phyloP scores from a whole-genome alignment of 2,113 vertebrate genomes.

The Lophotis ruficrista region DNA sequence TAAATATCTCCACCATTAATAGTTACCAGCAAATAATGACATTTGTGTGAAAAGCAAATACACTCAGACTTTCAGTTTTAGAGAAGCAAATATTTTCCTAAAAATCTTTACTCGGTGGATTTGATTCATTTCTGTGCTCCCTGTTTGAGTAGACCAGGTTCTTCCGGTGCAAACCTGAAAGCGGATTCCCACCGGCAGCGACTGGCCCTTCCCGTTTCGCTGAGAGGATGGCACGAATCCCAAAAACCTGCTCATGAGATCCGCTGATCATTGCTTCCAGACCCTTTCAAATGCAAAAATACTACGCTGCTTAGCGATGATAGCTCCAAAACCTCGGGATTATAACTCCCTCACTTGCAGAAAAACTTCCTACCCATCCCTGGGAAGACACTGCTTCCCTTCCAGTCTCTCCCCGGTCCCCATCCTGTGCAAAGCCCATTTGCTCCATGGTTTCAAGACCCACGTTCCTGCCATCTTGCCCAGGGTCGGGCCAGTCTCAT shows the following conservation, averaged over 20 bases:
- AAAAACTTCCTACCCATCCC: neutral
- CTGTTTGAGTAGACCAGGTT: neutral
- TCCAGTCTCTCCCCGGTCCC: neutral
- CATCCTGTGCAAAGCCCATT: neutral
- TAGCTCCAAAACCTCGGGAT: neutral
- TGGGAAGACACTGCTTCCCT: neutral
- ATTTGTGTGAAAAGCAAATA: neutral
- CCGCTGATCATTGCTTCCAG: neutral
- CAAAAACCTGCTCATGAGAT: neutral
- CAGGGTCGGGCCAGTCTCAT: neutral
- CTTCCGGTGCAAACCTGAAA: neutral
- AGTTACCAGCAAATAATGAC: conserved; percentile 19
- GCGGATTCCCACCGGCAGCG: accelerated
- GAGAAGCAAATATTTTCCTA: neutral
- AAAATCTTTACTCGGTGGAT: neutral
- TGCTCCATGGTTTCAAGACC: accelerated
- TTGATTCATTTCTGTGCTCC: neutral
- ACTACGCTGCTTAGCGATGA: neutral
- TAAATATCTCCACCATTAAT: neutral
- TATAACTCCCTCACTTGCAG: neutral
- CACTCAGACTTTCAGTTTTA: neutral
- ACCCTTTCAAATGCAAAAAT: neutral
- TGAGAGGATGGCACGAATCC: neutral
- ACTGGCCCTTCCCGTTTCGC: neutral
- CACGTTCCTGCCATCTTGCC: neutral